phyloP scores from a whole-genome alignment of 1,140 invertebrate species.

The Bombyx mori region ASM3026992v2 NC_085109.1:3455001-3455500 shows the following conservation, averaged over 20 bases:
- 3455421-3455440: conserved; percentile 64
- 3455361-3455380: conserved; percentile 63
- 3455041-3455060: conserved; percentile 72
- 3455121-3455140: conserved; percentile 64
- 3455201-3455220: conserved; percentile 57
- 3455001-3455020: conserved; percentile 64
- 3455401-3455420: conserved; percentile 69
- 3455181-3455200: conserved; percentile 56
- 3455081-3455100: conserved; percentile 73
- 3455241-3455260: conserved; percentile 63
- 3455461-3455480: conserved; percentile 43
- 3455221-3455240: conserved; percentile 69
- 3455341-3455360: conserved; percentile 67
- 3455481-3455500: conserved; percentile 39
- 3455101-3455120: conserved; percentile 67
- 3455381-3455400: conserved; percentile 54
- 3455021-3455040: conserved; percentile 66
- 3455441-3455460: conserved; percentile 69
- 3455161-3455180: conserved; percentile 59
- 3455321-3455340: conserved; percentile 66
- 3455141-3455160: conserved; percentile 62
- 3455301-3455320: conserved; percentile 65
- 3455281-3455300: conserved; percentile 55
- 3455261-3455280: conserved; percentile 65
- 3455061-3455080: conserved; percentile 76